These are phyloP conservation scores for Heliconius hermathena DNA, from an alignment of 1,140 invertebrate genomes.

Conservation along the genomic window DNA sequence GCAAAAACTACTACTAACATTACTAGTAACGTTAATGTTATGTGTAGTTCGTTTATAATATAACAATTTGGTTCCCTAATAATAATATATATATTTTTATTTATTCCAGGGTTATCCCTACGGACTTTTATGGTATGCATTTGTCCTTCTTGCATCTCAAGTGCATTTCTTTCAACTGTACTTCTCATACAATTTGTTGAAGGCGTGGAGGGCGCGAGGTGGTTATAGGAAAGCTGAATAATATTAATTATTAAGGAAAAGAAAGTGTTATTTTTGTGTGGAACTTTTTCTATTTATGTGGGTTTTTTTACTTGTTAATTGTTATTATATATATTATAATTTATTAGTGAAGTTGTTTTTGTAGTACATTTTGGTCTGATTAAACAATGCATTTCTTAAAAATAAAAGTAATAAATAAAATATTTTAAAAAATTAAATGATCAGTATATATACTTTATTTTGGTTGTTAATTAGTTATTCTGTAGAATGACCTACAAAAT, in stretches of 20 bases:
- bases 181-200: slow-evolving; percentile 93
- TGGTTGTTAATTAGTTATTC: neutral
- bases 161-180: slow-evolving; percentile 95
- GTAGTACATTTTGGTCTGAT: neutral
- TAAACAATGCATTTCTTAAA: neutral
- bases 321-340: neutral
- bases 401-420: too few species aligned
- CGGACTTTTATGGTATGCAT: slow-evolving; percentile 96
- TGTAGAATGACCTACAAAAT: too few species aligned
- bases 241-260: neutral
- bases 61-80: neutral
- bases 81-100: slow-evolving; percentile 28
- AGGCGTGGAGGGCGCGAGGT: slow-evolving; percentile 92
- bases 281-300: slow-evolving; percentile 1
- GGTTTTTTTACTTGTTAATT: slow-evolving; percentile 19
- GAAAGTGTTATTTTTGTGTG: slow-evolving; percentile 29
- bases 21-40: too few species aligned
- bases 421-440: too few species aligned
- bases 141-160: slow-evolving; percentile 93
- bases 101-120: slow-evolving; percentile 92
- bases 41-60: too few species aligned
- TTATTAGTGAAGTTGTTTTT: neutral
- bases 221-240: slow-evolving; percentile 70
- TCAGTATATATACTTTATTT: neutral
- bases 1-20: too few species aligned